phyloP scores from a whole-genome alignment of 2,888 invertebrate genomes.

The Caenorhabditis uteleia region DNA sequence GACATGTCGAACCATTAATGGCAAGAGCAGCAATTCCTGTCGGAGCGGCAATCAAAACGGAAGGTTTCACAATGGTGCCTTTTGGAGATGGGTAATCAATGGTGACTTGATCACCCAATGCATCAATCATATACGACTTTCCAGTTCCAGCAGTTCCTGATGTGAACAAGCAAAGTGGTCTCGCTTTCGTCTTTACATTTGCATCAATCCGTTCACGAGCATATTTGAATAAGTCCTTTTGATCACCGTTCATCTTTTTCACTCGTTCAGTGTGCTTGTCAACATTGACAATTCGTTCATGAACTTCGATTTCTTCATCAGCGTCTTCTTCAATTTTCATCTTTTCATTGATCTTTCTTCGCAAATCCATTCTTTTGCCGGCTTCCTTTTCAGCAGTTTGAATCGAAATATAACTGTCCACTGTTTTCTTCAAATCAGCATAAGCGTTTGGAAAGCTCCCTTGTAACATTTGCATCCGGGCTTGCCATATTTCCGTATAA shows the following conservation, averaged over 20 bases:
- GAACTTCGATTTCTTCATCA: constrained; percentile 2
- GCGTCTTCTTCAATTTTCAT: constrained; percentile 1
- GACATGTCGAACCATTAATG: too few relatives aligned
- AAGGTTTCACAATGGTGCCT: constrained; percentile 7
- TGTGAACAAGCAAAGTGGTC: constrained; percentile 7
- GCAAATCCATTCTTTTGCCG: neutral
- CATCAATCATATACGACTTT: constrained; percentile 33
- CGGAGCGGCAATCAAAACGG: too few relatives aligned
- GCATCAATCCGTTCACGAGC: neutral
- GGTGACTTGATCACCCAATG: too few relatives aligned
- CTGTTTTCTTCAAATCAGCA: neutral
- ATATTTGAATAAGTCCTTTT: constrained; percentile 11
- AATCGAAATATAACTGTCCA: neutral
- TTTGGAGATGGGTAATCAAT: too few relatives aligned
- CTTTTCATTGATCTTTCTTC: too few relatives aligned
- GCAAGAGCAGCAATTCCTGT: too few relatives aligned
- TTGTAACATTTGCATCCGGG: neutral
- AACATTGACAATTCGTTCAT: constrained; percentile 10
- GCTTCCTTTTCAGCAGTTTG: neutral
- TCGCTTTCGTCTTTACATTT: too few relatives aligned
- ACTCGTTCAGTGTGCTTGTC: neutral
- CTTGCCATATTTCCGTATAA: neutral
- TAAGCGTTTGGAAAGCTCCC: neutral
- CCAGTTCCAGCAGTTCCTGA: constrained; percentile 39
- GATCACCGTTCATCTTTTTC: constrained; percentile 5